These are phyloP conservation scores for Mallotus villosus DNA, from an alignment of 2,797 vertebrate species.

Conservation along the genomic window DNA sequence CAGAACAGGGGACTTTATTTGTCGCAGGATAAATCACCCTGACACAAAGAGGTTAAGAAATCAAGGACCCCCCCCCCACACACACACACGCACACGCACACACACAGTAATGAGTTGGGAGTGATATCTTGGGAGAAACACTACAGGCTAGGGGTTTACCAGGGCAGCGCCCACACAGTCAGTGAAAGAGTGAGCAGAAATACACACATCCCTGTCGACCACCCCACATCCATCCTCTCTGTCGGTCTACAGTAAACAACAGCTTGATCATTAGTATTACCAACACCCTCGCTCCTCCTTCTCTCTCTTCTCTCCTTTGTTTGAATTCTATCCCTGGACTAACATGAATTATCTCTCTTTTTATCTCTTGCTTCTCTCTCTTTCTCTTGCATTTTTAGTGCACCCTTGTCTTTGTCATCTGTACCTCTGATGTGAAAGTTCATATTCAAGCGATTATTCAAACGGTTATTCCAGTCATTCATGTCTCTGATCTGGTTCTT, in stretches of 20 bases:
- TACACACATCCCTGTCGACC: not conserved
- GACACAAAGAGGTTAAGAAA: slow-evolving; percentile 66
- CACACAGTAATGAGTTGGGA: not conserved
- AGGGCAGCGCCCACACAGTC: not conserved
- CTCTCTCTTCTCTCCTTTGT: slow-evolving; percentile 6
- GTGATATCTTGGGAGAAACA: not conserved
- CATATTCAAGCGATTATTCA: not conserved
- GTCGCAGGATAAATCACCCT: slow-evolving; percentile 68
- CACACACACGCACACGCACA: not conserved
- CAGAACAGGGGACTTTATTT: slow-evolving; percentile 53
- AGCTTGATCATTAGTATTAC: slow-evolving; percentile 23
- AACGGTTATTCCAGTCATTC: not conserved
- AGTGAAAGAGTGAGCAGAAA: no score
- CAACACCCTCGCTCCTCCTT: slow-evolving; percentile 16
- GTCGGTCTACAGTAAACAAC: slow-evolving; percentile 12
- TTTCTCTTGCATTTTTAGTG: slow-evolving; percentile 1
- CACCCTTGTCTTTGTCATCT: not conserved
- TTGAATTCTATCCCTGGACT: not conserved
- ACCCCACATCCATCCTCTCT: slow-evolving; percentile 14
- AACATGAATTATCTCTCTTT: not conserved
- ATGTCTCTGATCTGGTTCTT: not conserved
- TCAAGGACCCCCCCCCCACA: slow-evolving; percentile 19
- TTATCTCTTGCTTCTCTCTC: not conserved
- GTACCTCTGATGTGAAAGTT: not conserved
- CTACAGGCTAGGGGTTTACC: slow-evolving; percentile 15